These are phyloP conservation scores for Aldabrachelys gigantea DNA, from an alignment of 2,113 vertebrate genomes.

Conservation along the genomic window DNA sequence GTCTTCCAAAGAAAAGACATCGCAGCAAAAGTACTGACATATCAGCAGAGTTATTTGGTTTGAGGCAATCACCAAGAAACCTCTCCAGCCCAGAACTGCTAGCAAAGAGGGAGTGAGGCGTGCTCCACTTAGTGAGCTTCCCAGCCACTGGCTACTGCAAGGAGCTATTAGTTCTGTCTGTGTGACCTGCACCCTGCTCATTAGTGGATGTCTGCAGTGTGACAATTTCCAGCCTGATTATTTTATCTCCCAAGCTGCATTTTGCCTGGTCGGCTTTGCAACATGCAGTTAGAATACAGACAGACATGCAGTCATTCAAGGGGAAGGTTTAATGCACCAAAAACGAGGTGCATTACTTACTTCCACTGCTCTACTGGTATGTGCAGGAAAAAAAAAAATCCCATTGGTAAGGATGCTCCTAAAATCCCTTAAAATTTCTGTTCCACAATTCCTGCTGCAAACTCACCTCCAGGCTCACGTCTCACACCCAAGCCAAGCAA, in stretches of 20 bases:
- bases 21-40: fast-evolving
- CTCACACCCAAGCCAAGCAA: not conserved
- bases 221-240: not conserved
- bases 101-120: not conserved
- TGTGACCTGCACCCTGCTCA: not conserved
- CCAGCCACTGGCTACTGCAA: fast-evolving
- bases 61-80: not conserved
- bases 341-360: not conserved
- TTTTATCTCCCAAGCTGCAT: not conserved
- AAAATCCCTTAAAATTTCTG: not conserved
- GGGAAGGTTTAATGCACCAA: not conserved
- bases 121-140: not conserved
- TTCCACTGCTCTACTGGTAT: not conserved
- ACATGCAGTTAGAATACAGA: not conserved
- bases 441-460: not conserved
- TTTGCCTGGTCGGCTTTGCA: not conserved
- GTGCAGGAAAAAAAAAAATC: not conserved
- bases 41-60: not conserved
- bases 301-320: not conserved
- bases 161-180: not conserved
- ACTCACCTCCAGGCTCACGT: fast-evolving
- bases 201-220: not conserved
- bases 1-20: not conserved
- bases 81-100: not conserved
- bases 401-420: not conserved